phyloP scores from a whole-genome alignment of 1,140 invertebrate species.

The Drosophila rufa region DNA sequence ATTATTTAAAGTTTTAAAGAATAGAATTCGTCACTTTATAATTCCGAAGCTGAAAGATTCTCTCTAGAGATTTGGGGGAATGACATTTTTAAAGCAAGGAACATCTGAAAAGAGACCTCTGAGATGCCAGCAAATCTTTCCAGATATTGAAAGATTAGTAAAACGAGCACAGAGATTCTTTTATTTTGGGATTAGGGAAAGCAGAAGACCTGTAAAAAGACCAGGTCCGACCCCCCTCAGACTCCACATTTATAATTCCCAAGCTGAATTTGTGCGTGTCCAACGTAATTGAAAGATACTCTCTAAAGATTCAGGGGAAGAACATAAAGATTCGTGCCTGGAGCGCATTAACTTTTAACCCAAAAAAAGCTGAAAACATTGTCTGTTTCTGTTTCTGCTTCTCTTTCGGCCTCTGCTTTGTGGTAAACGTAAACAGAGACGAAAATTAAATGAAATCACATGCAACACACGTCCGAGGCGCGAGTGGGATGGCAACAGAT shows the following conservation, averaged over 20 bases:
- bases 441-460: conserved; percentile 78
- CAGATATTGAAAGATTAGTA: neutral
- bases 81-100: neutral
- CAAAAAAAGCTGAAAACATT: conserved; percentile 49
- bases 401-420: conserved; percentile 48
- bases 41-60: too few species aligned
- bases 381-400: conserved; percentile 51
- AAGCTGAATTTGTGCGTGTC: conserved; percentile 45
- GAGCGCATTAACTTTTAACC: conserved; percentile 72
- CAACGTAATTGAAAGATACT: conserved; percentile 65
- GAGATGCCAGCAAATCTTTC: neutral
- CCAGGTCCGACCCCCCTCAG: neutral
- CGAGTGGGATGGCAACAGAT: conserved; percentile 47
- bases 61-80: neutral
- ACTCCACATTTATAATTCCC: neutral
- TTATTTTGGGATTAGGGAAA: neutral
- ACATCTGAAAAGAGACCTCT: neutral
- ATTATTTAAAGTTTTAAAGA: too few species aligned
- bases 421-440: conserved; percentile 61
- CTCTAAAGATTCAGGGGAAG: conserved; percentile 30
- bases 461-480: conserved; percentile 72
- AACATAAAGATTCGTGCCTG: conserved; percentile 54
- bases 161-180: neutral
- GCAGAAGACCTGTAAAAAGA: neutral
- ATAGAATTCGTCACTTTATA: too few species aligned